A percentile compares a stretch with the other conserved stretches of the same genome.
Evolutionary conservation across 2,888 invertebrate species (phyloP).

Genomic region (Drosophila crucigera): DNA sequence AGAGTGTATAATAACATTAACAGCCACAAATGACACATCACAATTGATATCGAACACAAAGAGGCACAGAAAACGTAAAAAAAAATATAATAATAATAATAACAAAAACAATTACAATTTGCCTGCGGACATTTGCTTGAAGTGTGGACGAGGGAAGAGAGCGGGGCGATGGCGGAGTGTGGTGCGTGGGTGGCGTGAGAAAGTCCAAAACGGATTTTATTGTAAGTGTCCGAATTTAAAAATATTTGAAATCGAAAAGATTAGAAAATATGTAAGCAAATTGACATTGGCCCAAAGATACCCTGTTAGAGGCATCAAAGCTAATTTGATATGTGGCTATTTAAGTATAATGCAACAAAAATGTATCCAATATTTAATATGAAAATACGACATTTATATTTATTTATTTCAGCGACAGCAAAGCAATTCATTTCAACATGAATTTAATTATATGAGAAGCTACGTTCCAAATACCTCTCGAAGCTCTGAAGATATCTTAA

Average conservation of each 20-base stretch:
- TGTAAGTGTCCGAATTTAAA: background rate
- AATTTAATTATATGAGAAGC: background rate
- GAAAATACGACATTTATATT: background rate
- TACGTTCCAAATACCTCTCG: background rate
- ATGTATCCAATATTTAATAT: background rate
- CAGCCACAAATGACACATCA: constrained; percentile 54
- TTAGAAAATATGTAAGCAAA: background rate
- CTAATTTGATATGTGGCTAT: background rate
- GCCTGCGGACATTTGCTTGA: constrained; percentile 19
- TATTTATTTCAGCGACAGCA: background rate
- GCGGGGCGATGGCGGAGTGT: background rate
- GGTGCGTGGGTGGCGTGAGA: constrained; percentile 69
- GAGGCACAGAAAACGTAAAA: background rate
- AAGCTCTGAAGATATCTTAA: background rate
- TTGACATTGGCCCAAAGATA: background rate
- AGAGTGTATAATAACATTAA: constrained; percentile 39
- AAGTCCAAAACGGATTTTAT: constrained; percentile 35
- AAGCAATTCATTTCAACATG: background rate
- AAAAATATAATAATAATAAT: background rate
- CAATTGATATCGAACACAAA: constrained; percentile 25
- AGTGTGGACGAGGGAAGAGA: background rate
- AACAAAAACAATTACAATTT: constrained; percentile 26
- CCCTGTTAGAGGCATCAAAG: background rate
- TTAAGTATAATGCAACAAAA: background rate
- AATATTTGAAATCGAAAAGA: background rate